phyloP scores from a whole-genome alignment of 2,113 vertebrate species.

The Hydrolagus affinis region DNA sequence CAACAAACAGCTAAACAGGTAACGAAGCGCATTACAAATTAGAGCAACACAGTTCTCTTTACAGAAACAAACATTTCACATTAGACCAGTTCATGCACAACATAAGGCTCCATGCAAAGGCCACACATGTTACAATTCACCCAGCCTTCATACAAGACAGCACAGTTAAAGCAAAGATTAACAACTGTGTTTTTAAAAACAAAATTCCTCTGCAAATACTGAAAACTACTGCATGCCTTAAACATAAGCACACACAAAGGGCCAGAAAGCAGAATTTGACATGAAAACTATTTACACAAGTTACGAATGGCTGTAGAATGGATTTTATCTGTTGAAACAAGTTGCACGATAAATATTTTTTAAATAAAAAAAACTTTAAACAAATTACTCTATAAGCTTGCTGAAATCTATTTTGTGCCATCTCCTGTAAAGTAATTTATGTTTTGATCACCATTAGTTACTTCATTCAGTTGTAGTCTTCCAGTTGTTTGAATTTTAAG shows the following conservation, averaged over 20 bases:
- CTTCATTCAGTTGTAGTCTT: background rate
- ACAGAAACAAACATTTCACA: constrained; percentile 14
- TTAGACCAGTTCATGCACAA: constrained; percentile 55
- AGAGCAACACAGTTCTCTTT: constrained; percentile 50
- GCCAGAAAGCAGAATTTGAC: background rate
- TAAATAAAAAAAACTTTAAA: background rate
- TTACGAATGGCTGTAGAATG: background rate
- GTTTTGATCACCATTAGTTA: background rate
- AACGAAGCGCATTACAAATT: constrained; percentile 56
- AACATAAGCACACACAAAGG: background rate
- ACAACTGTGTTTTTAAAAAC: background rate
- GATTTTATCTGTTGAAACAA: background rate
- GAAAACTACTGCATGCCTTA: background rate
- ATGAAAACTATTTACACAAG: background rate
- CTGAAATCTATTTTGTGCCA: background rate
- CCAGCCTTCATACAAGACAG: constrained; percentile 48
- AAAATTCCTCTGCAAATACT: background rate
- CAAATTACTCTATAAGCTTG: background rate
- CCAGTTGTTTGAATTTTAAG: background rate
- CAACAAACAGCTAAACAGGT: constrained; percentile 66
- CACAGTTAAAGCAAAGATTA: constrained; percentile 21
- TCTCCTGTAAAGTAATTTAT: background rate
- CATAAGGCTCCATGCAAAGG: constrained; percentile 54
- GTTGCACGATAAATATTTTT: background rate
- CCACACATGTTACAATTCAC: constrained; percentile 53